Base-by-base conservation (phyloP, 1,140 invertebrate species). In the Pogonomyrmex californicus region DNA sequence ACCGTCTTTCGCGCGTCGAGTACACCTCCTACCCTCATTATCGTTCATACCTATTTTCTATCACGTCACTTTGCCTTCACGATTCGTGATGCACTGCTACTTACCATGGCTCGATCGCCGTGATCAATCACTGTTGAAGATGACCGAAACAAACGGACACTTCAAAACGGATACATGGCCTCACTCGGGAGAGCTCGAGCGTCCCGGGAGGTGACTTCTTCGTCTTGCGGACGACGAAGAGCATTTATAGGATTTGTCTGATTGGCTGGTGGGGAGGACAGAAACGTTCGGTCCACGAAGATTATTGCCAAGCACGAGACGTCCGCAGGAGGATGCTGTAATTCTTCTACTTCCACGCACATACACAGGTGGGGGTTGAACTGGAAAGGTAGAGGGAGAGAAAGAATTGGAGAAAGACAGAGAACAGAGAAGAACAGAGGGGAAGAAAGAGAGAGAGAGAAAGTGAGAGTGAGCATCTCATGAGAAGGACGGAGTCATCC, bases 161-260 rank as follows among this genome's bases (percentile, higher is more conserved):
- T 87, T 91, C 86, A 94, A 93, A 91, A 92, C 91, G 89, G 77
- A 93, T 88, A 91, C 93, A 94, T 94, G 23, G 88, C 91, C 93
- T 94, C 93, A 88, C 68, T 73, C 93, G 93, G 93, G 93, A 93
- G 76, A 70, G 71, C 56, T 85, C 87, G 63, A 86, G 91, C 87
- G 92, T 93, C 93, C 93, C 92, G 92, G 86, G 93, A 94, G 91
- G 91, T 89, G 94, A 95, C 94, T 95, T 95, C 93, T 95, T 93
- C 92, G 85, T 92, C 90, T 23, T 78, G 85, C 90, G 38, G 54
- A 76, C 63, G 89, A 92, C 92, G 91, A 92, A 93, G 94, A 93
- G 93, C 94, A 95, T 95, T 95, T 95, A 95, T 95, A 95, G 95
- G 95, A 95, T 95, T 95, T 94, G 94, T 92, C 92, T 91, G 93